Conservation (phyloP, 2,113 vertebrate genomes). For the Cranoglanis bouderius region DNA sequence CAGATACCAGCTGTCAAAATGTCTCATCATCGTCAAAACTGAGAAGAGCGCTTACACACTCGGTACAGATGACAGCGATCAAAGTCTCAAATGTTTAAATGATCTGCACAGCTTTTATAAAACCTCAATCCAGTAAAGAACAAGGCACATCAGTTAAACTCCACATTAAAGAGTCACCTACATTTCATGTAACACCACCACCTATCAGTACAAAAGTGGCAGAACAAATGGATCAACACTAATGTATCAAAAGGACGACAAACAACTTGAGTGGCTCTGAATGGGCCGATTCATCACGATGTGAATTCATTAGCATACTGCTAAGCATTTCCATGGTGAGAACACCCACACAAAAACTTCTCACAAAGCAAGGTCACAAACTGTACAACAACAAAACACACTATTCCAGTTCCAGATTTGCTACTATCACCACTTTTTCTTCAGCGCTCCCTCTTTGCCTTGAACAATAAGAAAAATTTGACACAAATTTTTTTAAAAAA, state of each 20-base stretch:
- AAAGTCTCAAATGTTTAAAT: neutral
- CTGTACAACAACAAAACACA: constrained; percentile 33
- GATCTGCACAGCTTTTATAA: neutral
- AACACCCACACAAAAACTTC: constrained; percentile 55
- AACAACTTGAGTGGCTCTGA: constrained; percentile 57
- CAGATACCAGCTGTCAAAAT: neutral
- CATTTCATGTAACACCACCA: neutral
- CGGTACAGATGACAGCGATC: neutral
- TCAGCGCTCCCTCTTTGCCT: neutral
- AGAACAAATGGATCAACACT: constrained; percentile 17
- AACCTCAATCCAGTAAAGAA: neutral
- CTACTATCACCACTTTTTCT: neutral
- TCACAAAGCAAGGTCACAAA: constrained; percentile 24
- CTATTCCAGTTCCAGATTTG: neutral
- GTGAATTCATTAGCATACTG: constrained; percentile 56
- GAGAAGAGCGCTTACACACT: neutral
- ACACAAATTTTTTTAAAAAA: neutral
- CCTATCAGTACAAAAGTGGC: neutral
- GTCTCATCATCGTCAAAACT: neutral
- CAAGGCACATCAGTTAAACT: neutral
- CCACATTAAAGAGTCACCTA: neutral
- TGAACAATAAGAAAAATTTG: neutral
- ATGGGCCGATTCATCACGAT: constrained; percentile 59
- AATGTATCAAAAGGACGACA: constrained; percentile 23
- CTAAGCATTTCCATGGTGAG: constrained; percentile 56